These are phyloP conservation scores for Rhamnusium bicolor DNA, from an alignment of 2,888 invertebrate species.

Conservation along the genomic window DNA sequence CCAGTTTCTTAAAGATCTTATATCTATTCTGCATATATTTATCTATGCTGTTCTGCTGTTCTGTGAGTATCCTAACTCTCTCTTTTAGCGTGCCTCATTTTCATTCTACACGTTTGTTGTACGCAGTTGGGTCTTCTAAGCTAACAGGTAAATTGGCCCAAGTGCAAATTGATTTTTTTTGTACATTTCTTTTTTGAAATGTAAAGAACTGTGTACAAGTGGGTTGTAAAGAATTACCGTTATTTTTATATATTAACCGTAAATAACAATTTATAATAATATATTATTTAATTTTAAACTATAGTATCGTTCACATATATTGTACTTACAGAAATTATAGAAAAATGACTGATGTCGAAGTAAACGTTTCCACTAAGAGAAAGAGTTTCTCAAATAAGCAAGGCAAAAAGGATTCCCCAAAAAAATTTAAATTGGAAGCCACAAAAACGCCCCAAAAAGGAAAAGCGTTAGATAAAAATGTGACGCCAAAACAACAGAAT, in stretches of 20 bases:
- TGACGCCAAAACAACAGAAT: conserved; percentile 29
- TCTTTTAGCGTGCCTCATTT: no score
- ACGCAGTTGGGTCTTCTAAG: neutral
- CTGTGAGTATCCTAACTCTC: no score
- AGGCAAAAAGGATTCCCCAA: conserved; percentile 46
- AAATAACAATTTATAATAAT: neutral
- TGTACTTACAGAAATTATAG: neutral
- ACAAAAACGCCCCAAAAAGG: conserved; percentile 29
- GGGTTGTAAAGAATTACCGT: no score
- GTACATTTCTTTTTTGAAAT: neutral
- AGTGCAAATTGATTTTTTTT: no score
- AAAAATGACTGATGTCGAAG: conserved; percentile 49
- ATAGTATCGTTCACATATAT: no score
- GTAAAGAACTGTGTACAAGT: no score
- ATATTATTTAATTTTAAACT: neutral
- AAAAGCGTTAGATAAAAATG: conserved; percentile 22
- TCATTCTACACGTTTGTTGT: neutral
- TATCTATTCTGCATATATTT: no score
- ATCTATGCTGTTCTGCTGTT: no score
- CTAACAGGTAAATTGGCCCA: neutral
- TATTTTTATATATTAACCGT: no score
- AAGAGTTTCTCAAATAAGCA: conserved; percentile 35
- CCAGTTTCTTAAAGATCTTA: no score
- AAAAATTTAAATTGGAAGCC: conserved; percentile 48
- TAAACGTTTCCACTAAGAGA: conserved; percentile 49